Base-by-base conservation (phyloP, 1,140 invertebrate genomes). In the Charaxes varanes region DNA sequence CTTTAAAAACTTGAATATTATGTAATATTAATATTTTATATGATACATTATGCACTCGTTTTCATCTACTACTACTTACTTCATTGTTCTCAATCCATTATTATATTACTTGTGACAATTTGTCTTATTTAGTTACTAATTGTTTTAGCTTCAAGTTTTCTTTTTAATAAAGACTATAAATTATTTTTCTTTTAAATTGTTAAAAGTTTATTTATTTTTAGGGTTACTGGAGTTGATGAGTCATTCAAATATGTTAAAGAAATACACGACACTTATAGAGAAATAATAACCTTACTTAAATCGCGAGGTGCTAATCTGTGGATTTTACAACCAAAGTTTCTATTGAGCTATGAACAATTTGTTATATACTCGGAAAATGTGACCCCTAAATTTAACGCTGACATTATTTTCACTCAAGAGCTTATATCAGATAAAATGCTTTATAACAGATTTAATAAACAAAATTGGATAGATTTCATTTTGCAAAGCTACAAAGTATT, bases 401-500 rank as follows among this genome's bases (percentile, higher is more conserved):
- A 82, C 27, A 70, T 70, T 15, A 47, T 60, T 31, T 53, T 68
- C 8, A 65, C 42, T 4, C 40, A 65, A 50, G 53, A 72, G 37
- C 43, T 78, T 2, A 24, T 64, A 53, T 41, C 37, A n/a, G 61
- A 80, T 40, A 28, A 41, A 6, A 38, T 33, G 8, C 48, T 78
- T 33, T 82, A 63, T 36, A 46, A 73, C n/a, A 69, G 76, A 54
- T 44, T 83, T 27, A 77, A 57, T 31, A 83, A 83, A 53, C 79
- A 83, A 62, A 64, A 69, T 41, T 82, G 78, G 78, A 47, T 80
- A 16, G 78, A 82, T 46, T 78, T 82, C 30, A 70, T 83, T 53
- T 50, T 80, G 37, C 79, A 83, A 54, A 73, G 65, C 37, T 83
- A 80, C 32, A 83, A 79, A 60, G 76, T 78, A 11, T 83, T 83